Percentiles rank a stretch among this genome's conserved stretches.
Conservation (phyloP, 2,888 invertebrate genomes). For the Miltochrista miniata region DNA sequence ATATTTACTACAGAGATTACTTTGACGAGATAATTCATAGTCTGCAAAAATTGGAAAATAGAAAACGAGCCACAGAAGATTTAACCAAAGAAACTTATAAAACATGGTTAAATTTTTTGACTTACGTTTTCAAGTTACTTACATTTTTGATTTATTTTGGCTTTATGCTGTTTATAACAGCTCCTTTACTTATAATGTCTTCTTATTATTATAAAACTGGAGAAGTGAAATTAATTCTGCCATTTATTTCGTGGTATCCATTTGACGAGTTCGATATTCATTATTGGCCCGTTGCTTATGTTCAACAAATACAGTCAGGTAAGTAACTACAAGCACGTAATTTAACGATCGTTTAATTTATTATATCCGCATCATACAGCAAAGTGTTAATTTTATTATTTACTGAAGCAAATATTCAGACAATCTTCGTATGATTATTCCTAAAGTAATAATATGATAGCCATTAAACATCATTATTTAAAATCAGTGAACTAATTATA, state of each 20-base stretch:
- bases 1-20: conserved; percentile 36
- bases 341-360: too few relatives aligned
- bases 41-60: conserved; percentile 30
- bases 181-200: conserved; percentile 38
- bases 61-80: conserved; percentile 8
- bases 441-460: too few relatives aligned
- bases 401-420: too few relatives aligned
- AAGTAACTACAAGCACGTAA: conserved; percentile 4
- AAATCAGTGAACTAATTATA: too few relatives aligned
- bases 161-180: conserved; percentile 35
- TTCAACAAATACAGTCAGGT: conserved; percentile 51
- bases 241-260: conserved; percentile 53
- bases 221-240: conserved; percentile 42
- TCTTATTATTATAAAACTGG: conserved; percentile 41
- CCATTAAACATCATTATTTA: too few relatives aligned
- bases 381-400: too few relatives aligned
- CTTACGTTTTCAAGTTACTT: conserved; percentile 25
- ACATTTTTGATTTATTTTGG: conserved; percentile 19
- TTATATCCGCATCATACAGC: too few relatives aligned
- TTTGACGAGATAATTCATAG: conserved; percentile 39
- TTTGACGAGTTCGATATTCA: conserved; percentile 45
- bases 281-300: conserved; percentile 47
- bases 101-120: conserved; percentile 29
- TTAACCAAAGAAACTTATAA: conserved; percentile 18
- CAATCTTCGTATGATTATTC: too few relatives aligned